phyloP scores from a whole-genome alignment of 2,113 vertebrate species.

The Pseudorasbora parva region DNA sequence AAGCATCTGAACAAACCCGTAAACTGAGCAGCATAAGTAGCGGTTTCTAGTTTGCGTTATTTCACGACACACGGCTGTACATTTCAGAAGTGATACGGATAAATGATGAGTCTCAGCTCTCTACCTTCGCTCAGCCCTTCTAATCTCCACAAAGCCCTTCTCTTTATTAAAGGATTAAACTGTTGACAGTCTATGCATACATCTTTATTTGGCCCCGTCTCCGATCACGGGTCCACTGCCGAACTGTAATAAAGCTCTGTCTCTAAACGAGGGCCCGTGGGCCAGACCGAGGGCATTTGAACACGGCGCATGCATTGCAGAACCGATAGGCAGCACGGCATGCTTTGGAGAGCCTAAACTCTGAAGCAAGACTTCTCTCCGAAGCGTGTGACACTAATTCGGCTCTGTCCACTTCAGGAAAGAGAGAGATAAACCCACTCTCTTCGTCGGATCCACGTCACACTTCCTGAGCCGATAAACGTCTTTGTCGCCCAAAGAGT shows the following conservation, averaged over 20 bases:
- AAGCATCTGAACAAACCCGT: neutral
- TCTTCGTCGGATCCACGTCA: neutral
- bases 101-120: conserved; percentile 12
- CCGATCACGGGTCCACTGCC: neutral
- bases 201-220: conserved; percentile 44
- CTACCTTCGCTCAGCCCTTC: conserved; percentile 38
- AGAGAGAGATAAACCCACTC: conserved; percentile 43
- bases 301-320: neutral
- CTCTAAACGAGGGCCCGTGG: conserved; percentile 4
- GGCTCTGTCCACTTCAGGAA: conserved; percentile 39
- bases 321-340: neutral
- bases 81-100: neutral
- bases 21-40: neutral
- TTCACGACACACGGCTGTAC: neutral
- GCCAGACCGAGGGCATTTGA: neutral
- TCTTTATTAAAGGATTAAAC: conserved; percentile 60
- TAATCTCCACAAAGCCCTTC: conserved; percentile 54
- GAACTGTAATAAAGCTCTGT: conserved; percentile 21
- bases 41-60: neutral
- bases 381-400: conserved; percentile 32
- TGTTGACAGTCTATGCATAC: conserved; percentile 55
- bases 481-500: conserved; percentile 27
- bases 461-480: conserved; percentile 34
- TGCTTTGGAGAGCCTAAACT: conserved; percentile 14
- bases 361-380: conserved; percentile 6